Evolutionary conservation across 2,888 invertebrate genomes (phyloP).

Genomic region (Dermolepida albohirtum): DNA sequence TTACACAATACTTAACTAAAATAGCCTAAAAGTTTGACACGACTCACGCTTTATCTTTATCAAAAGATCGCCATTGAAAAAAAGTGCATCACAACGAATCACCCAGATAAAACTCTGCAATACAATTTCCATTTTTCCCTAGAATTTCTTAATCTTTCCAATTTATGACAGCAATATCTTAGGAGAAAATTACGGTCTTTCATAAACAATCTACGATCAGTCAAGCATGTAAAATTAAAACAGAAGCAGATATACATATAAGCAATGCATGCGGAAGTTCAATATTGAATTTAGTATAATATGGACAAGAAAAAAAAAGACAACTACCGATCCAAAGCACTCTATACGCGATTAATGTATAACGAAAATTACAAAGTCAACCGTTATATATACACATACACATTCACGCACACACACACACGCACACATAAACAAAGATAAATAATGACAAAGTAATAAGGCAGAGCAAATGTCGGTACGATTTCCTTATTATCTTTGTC

Average conservation of each 20-base stretch:
- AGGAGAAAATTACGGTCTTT: slow-evolving; percentile 6
- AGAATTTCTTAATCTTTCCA: too few relatives aligned
- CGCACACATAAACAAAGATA: slow-evolving; percentile 11
- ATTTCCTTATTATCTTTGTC: slow-evolving; percentile 36
- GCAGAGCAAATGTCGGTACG: slow-evolving; percentile 14
- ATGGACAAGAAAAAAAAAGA: slow-evolving; percentile 10
- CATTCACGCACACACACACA: not conserved
- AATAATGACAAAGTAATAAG: slow-evolving; percentile 27
- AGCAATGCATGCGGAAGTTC: slow-evolving; percentile 20
- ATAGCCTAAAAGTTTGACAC: too few relatives aligned
- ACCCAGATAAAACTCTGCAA: too few relatives aligned
- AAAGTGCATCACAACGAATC: too few relatives aligned
- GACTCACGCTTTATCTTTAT: too few relatives aligned
- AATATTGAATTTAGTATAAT: slow-evolving; percentile 19
- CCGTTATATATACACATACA: not conserved
- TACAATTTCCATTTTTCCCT: too few relatives aligned
- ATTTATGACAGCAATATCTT: too few relatives aligned
- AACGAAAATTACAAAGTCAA: slow-evolving; percentile 21
- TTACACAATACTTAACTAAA: too few relatives aligned
- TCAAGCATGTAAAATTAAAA: slow-evolving; percentile 22
- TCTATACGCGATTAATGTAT: slow-evolving; percentile 4
- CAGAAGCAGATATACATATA: slow-evolving; percentile 20
- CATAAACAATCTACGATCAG: slow-evolving; percentile 14
- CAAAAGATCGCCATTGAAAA: too few relatives aligned
- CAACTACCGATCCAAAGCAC: not conserved